Conservation (phyloP, 2,797 vertebrate species). For the Tenualosa thibaudeaui region DNA sequence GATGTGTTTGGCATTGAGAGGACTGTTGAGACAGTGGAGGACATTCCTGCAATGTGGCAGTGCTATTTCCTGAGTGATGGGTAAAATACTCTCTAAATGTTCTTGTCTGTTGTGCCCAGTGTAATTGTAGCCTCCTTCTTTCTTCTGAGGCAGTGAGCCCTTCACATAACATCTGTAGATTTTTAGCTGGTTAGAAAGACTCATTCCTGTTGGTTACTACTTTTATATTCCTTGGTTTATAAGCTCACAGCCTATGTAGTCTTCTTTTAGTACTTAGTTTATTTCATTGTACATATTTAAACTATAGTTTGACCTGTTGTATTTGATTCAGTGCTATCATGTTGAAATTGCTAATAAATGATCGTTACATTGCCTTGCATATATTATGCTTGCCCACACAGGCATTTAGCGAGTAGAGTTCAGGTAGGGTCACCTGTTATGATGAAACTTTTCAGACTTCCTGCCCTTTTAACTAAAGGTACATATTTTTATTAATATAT, state of each 20-base stretch:
- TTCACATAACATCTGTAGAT: not conserved
- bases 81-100: conserved; percentile 63
- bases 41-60: conserved; percentile 73
- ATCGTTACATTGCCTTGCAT: not conserved
- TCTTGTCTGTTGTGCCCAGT: not conserved
- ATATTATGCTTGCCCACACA: conserved; percentile 53
- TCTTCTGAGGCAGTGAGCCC: not conserved
- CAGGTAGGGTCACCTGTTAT: conserved; percentile 81
- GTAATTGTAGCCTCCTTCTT: not conserved
- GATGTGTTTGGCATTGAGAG: conserved; percentile 84
- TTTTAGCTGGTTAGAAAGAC: too few relatives aligned
- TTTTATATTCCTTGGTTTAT: not conserved
- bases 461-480: conserved; percentile 72
- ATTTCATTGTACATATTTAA: not conserved
- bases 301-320: not conserved
- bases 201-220: not conserved
- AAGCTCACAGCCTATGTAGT: not conserved
- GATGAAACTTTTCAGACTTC: conserved; percentile 75
- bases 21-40: conserved; percentile 56
- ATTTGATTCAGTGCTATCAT: not conserved
- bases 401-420: conserved; percentile 78
- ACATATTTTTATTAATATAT: conserved; percentile 37
- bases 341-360: not conserved
- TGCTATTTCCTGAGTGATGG: conserved; percentile 84
- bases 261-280: not conserved